Conservation (phyloP, 2,888 invertebrate genomes). For the Rhagophthalmus giganteus region DNA sequence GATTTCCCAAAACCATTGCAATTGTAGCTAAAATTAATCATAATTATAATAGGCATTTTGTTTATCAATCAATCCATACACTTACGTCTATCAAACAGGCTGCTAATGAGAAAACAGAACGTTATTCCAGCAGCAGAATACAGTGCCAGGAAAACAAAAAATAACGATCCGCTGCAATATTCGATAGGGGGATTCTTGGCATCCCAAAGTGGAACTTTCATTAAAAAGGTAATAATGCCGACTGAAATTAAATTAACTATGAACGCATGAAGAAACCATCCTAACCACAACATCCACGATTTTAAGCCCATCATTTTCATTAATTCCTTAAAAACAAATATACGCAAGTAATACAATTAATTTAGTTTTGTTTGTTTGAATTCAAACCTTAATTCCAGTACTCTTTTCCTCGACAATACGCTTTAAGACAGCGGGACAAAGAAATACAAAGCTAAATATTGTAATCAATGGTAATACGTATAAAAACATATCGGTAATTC, state of each 20-base stretch:
- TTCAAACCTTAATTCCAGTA: constrained; percentile 61
- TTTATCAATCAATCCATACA: constrained; percentile 23
- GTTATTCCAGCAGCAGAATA: constrained; percentile 72
- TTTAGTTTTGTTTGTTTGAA: no score
- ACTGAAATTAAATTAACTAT: constrained; percentile 67
- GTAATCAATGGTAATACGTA: constrained; percentile 52
- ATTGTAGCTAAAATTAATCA: constrained; percentile 43
- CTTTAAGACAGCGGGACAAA: constrained; percentile 60
- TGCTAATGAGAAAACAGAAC: constrained; percentile 77
- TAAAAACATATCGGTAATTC: constrained; percentile 45
- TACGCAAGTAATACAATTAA: neutral
- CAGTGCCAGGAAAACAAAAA: constrained; percentile 70
- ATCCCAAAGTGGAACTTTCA: constrained; percentile 60
- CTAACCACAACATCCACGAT: constrained; percentile 82
- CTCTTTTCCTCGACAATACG: constrained; percentile 64
- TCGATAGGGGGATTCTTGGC: constrained; percentile 66
- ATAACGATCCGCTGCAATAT: constrained; percentile 64
- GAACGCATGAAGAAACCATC: constrained; percentile 82
- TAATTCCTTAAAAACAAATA: constrained; percentile 66
- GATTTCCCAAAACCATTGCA: constrained; percentile 39
- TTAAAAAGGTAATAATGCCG: constrained; percentile 59
- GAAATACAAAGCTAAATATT: constrained; percentile 56
- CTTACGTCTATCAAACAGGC: constrained; percentile 76
- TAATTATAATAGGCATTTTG: neutral
- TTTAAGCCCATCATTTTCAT: constrained; percentile 91